Percentiles rank a stretch among this genome's conserved stretches.
These are phyloP conservation scores for Orthonychiurus folsomi DNA, from an alignment of 2,888 invertebrate genomes.

Conservation along the genomic window DNA sequence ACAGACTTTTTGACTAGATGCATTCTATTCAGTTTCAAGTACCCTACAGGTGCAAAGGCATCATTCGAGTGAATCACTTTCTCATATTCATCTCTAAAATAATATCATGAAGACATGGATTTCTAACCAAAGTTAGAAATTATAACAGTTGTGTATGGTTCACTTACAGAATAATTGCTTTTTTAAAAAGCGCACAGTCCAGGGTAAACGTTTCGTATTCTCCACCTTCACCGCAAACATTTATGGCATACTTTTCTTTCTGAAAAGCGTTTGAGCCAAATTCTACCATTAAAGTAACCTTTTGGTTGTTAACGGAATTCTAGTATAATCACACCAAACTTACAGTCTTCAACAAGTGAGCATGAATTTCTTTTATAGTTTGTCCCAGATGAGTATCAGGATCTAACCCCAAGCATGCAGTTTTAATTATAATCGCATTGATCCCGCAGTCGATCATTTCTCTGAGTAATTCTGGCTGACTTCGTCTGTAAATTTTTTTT, in stretches of 20 bases:
- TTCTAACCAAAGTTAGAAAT: conserved; percentile 17
- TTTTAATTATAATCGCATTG: conserved; percentile 93
- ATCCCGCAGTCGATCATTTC: conserved; percentile 94
- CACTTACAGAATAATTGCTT: conserved; percentile 80
- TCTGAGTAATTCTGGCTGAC: conserved; percentile 84
- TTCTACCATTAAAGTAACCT: neutral
- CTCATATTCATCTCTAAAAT: conserved; percentile 70
- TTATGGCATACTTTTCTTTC: conserved; percentile 85
- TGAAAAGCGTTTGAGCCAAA: conserved; percentile 42
- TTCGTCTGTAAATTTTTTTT: too few species aligned
- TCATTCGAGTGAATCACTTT: conserved; percentile 82
- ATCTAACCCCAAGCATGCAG: conserved; percentile 84
- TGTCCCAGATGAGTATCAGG: conserved; percentile 79
- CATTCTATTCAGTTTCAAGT: conserved; percentile 75
- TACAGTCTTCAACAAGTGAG: conserved; percentile 76
- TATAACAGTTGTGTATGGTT: conserved; percentile 17
- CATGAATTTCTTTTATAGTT: conserved; percentile 71
- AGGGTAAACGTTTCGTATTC: conserved; percentile 97
- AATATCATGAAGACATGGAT: conserved; percentile 29
- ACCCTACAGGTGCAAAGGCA: conserved; percentile 89
- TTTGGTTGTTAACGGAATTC: neutral
- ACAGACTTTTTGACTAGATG: conserved; percentile 61
- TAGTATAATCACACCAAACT: conserved; percentile 31
- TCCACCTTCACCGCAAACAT: conserved; percentile 97
- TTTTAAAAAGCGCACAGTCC: conserved; percentile 91